phyloP scores from a whole-genome alignment of 2,888 invertebrate species.

The Cabera pusaria region DNA sequence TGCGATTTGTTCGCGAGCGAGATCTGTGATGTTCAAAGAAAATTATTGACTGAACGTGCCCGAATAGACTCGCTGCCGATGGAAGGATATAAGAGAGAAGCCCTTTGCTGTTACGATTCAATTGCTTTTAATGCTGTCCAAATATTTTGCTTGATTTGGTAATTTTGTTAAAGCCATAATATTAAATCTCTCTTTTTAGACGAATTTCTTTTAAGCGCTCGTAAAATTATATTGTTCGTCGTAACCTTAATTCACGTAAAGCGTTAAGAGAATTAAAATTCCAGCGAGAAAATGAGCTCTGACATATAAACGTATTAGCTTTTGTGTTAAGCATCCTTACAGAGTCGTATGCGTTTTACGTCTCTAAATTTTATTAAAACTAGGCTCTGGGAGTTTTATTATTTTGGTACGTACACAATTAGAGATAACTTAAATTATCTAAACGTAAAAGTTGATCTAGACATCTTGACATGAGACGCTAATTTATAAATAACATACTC shows the following conservation, averaged over 20 bases:
- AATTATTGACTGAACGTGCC: constrained; percentile 81
- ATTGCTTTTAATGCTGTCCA: constrained; percentile 50
- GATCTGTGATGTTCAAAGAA: constrained; percentile 77
- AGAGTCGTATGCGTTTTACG: constrained; percentile 36
- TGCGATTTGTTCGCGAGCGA: constrained; percentile 73
- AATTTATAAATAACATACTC: too few relatives aligned
- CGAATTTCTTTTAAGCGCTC: constrained; percentile 54
- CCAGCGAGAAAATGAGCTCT: constrained; percentile 65
- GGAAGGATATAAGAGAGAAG: constrained; percentile 48
- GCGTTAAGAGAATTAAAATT: constrained; percentile 71
- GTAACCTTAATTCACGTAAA: constrained; percentile 66
- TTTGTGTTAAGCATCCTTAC: constrained; percentile 47
- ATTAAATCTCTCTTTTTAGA: constrained; percentile 46
- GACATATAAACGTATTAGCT: constrained; percentile 69
- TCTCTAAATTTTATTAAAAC: constrained; percentile 10
- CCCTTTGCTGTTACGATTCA: constrained; percentile 51
- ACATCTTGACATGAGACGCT: too few relatives aligned
- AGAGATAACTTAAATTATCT: too few relatives aligned
- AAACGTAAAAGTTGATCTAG: too few relatives aligned
- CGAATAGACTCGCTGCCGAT: constrained; percentile 56
- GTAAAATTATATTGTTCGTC: constrained; percentile 66
- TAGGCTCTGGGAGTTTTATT: constrained; percentile 1
- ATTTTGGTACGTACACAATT: neutral
- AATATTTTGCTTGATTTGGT: constrained; percentile 45
- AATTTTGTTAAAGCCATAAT: constrained; percentile 39